A percentile compares a stretch with the other conserved stretches of the same genome.
Conservation (phyloP, 2,888 invertebrate genomes). For the Hetaerina titia region DNA sequence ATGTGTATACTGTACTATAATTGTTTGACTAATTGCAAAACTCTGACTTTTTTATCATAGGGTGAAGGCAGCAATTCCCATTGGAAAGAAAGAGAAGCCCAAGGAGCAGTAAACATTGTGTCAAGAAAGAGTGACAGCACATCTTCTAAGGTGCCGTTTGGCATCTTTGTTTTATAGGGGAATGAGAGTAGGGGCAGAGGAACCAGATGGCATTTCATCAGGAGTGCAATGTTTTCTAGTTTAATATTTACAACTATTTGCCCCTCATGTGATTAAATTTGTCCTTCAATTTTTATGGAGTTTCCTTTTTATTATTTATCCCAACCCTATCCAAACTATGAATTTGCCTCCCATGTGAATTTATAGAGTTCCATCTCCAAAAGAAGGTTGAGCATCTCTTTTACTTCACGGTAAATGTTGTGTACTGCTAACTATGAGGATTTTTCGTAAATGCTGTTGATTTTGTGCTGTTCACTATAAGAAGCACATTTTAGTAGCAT, state of each 20-base stretch:
- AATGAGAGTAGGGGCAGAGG: slow-evolving; percentile 55
- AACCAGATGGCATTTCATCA: slow-evolving; percentile 65
- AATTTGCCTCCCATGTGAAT: slow-evolving; percentile 66
- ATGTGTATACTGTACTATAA: no score
- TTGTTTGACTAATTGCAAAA: slow-evolving; percentile 23
- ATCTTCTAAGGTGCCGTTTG: slow-evolving; percentile 53
- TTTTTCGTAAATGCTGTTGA: slow-evolving; percentile 59
- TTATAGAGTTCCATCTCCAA: slow-evolving; percentile 42
- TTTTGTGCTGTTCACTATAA: slow-evolving; percentile 47
- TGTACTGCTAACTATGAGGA: slow-evolving; percentile 62
- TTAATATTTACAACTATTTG: slow-evolving; percentile 61
- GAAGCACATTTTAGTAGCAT: slow-evolving; percentile 56
- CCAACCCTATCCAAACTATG: slow-evolving; percentile 33
- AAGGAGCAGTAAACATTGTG: slow-evolving; percentile 86
- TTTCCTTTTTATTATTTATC: slow-evolving; percentile 65
- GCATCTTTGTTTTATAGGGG: slow-evolving; percentile 64
- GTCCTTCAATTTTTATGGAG: slow-evolving; percentile 61
- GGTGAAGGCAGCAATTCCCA: slow-evolving; percentile 92
- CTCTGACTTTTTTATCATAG: slow-evolving; percentile 79
- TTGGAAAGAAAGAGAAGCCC: slow-evolving; percentile 92
- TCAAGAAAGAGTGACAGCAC: slow-evolving; percentile 59
- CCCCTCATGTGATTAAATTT: slow-evolving; percentile 67
- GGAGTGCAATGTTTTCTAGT: slow-evolving; percentile 66
- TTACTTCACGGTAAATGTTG: slow-evolving; percentile 54
- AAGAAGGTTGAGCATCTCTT: slow-evolving; percentile 33